Base-by-base conservation (phyloP, 2,888 invertebrate species). In the Cordilura impudica region DNA sequence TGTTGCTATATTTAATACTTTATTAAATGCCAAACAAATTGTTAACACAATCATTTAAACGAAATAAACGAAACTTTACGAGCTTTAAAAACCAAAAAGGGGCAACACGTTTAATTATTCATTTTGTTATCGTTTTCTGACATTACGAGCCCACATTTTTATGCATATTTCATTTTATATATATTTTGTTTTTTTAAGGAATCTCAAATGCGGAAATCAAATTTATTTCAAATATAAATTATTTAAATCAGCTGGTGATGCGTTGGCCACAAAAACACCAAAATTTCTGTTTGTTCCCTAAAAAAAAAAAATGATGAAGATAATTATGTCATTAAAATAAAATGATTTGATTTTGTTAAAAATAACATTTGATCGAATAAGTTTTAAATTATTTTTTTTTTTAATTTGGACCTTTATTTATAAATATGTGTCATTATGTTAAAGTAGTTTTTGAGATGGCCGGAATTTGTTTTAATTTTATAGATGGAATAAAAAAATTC, bases 1-100 rank as follows among this genome's bases (percentile, higher is more conserved):
- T 26, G 21, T 10, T 49, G 45, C 56, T 56, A 56, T 56, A n/a
- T 51, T 73, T 29, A 58, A 21, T 51, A n/a, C n/a, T 73, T 39
- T 56, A 56, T 72, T 58, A 26, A 56, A 47, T 56, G 56, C 26
- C 19, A 26, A 23, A 51, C 56, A 58, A 31, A 72, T 56, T 72
- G 54, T 49, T 65, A 72, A 65, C 65, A 65, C 7, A 58, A 49
- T 58, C 49, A 16, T 72, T 39, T 65, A 72, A 65, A 39, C 19
- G 16, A 47, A 43, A 29, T 35, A 29, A 23, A 14, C 23, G 6
- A 21, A 51, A 23, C 26, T 51, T 12, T 19, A 21, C 23, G 23
- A 26, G 4, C 18, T 2, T 19, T 51, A 53, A 12, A 53, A 54
- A 43, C 43, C 39, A 19, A 35, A 58, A 58, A 58, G 35, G 35